Conservation (phyloP, 2,113 vertebrate genomes). For the Protobothrops flavoviridis region DNA sequence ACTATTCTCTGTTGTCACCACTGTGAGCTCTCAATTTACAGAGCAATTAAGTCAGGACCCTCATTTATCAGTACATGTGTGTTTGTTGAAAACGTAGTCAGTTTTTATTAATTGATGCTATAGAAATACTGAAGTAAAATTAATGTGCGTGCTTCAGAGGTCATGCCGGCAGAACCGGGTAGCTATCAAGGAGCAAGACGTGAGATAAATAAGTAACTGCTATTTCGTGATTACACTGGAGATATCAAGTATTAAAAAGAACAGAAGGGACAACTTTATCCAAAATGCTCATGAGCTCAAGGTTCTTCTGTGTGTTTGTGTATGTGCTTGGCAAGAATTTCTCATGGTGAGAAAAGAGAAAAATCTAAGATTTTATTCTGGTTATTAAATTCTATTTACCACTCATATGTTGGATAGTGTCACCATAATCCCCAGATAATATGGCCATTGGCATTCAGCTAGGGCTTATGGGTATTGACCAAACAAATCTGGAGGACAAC, state of each 20-base stretch:
- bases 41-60: constrained; percentile 96
- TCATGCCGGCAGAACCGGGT: constrained; percentile 75
- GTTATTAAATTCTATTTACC: constrained; percentile 67
- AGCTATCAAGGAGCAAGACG: constrained; percentile 72
- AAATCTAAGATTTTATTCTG: constrained; percentile 75
- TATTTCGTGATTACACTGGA: constrained; percentile 72
- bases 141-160: constrained; percentile 90
- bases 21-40: constrained; percentile 98
- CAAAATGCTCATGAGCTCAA: constrained; percentile 69
- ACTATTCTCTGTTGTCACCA: constrained; percentile 87
- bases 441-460: not conserved
- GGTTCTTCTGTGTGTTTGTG: constrained; percentile 58
- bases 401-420: not conserved
- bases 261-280: constrained; percentile 70
- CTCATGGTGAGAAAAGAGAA: constrained; percentile 72
- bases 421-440: not conserved
- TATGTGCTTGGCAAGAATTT: constrained; percentile 75
- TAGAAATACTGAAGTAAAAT: constrained; percentile 90
- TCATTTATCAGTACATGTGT: constrained; percentile 97
- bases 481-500: not conserved
- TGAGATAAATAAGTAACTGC: constrained; percentile 80
- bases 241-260: constrained; percentile 76
- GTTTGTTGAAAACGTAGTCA: constrained; percentile 90
- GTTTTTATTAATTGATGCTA: constrained; percentile 98
- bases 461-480: not conserved